Percentiles rank a stretch among this genome's conserved stretches.
phyloP scores from a whole-genome alignment of 2,113 vertebrate genomes.

The Rhodinocichla rosea region DNA sequence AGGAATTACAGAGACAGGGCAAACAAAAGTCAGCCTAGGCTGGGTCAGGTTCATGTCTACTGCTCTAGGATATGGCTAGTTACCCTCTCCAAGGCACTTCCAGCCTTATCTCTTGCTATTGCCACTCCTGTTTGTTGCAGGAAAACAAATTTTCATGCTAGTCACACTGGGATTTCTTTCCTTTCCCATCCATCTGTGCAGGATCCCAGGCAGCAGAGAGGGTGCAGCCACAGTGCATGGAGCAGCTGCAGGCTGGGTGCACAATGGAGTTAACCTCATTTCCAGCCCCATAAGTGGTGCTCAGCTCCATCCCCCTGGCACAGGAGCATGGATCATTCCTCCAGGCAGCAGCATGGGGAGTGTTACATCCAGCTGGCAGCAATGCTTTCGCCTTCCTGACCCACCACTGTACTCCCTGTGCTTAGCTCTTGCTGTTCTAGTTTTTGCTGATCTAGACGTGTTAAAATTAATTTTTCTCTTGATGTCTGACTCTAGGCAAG shows the following conservation, averaged over 20 bases:
- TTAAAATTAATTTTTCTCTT: constrained; percentile 41
- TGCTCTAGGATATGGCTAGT: neutral
- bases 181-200: neutral
- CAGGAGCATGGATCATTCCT: neutral
- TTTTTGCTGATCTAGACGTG: neutral
- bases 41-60: neutral
- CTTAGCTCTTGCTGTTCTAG: constrained; percentile 11
- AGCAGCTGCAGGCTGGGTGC: neutral
- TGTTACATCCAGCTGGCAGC: neutral
- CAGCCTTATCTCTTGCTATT: neutral
- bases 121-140: neutral
- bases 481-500: neutral
- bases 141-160: neutral
- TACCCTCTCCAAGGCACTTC: neutral
- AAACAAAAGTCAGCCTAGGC: neutral
- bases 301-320: neutral
- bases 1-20: neutral
- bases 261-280: neutral
- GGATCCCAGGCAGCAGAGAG: neutral
- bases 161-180: neutral
- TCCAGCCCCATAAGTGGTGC: neutral
- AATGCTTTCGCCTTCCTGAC: neutral
- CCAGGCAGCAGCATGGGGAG: accelerated
- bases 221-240: neutral
- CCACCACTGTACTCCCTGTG: neutral